Conservation (phyloP, 1,140 invertebrate species). For the Polyergus mexicanus region DNA sequence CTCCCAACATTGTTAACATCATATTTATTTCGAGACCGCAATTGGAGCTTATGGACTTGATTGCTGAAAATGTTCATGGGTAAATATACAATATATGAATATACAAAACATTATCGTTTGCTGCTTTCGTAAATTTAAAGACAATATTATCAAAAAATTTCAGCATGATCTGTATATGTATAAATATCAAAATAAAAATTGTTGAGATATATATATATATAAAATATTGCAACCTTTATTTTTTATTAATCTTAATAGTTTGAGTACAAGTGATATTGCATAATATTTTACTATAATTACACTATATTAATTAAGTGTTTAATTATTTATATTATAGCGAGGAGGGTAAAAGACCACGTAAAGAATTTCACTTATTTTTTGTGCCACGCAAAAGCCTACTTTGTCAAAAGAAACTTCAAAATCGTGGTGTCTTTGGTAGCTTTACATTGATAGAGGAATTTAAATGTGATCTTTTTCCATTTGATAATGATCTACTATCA, state of each 20-base stretch:
- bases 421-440: slow-evolving; percentile 93
- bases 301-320: background rate
- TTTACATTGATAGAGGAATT: slow-evolving; percentile 94
- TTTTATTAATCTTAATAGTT: background rate
- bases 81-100: slow-evolving; percentile 79
- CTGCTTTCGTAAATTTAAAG: background rate
- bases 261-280: background rate
- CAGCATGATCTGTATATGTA: too few species aligned
- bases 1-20: slow-evolving; percentile 92
- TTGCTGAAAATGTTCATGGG: slow-evolving; percentile 94
- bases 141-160: too few species aligned
- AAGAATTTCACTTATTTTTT: slow-evolving; percentile 94
- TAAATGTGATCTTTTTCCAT: slow-evolving; percentile 94
- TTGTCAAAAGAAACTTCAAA: slow-evolving; percentile 94
- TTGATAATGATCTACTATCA: slow-evolving; percentile 97
- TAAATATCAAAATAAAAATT: background rate
- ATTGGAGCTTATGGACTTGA: slow-evolving; percentile 93
- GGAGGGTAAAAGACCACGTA: slow-evolving; percentile 84
- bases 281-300: background rate
- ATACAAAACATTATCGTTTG: background rate
- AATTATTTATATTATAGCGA: slow-evolving; percentile 76
- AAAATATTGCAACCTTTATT: background rate
- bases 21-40: slow-evolving; percentile 96
- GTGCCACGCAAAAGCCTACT: slow-evolving; percentile 95
- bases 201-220: slow-evolving; percentile 24